phyloP scores from a whole-genome alignment of 2,113 vertebrate species.

The Lonchura striata region DNA sequence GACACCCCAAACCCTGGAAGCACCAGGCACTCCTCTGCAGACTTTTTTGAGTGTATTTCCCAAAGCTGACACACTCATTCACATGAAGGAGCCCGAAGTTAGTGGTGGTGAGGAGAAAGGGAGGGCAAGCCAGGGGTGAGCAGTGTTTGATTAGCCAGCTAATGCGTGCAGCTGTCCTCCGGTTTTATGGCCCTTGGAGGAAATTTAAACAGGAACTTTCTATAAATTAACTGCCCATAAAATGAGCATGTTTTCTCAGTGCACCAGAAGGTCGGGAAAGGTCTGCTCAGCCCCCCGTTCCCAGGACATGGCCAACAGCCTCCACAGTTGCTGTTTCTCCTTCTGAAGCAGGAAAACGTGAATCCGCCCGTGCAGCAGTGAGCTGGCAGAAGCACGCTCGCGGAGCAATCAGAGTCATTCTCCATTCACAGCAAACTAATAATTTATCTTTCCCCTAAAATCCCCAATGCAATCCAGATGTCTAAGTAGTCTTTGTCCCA shows the following conservation, averaged over 20 bases:
- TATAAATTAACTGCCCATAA: conserved; percentile 65
- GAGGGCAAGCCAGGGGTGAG: neutral
- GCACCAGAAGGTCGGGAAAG: neutral
- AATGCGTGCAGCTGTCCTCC: neutral
- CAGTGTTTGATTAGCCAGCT: neutral
- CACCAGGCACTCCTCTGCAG: neutral
- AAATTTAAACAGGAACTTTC: conserved; percentile 64
- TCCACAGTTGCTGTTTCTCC: neutral
- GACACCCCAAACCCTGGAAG: neutral
- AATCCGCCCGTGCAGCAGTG: neutral
- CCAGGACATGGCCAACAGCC: neutral
- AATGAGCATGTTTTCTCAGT: conserved; percentile 12
- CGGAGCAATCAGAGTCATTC: neutral
- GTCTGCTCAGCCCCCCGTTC: neutral
- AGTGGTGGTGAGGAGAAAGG: neutral
- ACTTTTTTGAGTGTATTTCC: neutral
- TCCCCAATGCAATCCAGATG: conserved; percentile 11
- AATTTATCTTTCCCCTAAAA: conserved; percentile 4
- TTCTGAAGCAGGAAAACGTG: neutral
- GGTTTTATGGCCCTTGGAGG: conserved; percentile 30
- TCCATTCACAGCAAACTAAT: conserved; percentile 7
- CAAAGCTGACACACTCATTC: neutral
- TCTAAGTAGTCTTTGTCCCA: conserved; percentile 22
- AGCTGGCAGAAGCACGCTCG: neutral
- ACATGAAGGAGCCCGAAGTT: neutral